phyloP scores from a whole-genome alignment of 2,888 invertebrate species.

The Trichopria drosophilae region DNA sequence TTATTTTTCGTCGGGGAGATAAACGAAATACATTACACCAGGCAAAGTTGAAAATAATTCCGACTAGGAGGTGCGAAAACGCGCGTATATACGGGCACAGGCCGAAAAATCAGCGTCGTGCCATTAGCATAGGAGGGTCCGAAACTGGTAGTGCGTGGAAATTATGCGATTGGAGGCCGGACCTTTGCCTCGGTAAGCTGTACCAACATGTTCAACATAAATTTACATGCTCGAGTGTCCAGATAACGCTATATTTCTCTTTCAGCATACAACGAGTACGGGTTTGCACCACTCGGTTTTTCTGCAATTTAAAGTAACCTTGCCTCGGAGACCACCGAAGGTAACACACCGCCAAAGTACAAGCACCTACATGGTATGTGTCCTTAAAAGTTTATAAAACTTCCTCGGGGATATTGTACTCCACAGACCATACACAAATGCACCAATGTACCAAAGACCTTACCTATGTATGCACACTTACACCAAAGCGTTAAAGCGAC shows the following conservation, averaged over 20 bases:
- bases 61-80: too few relatives aligned
- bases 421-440: too few relatives aligned
- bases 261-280: slow-evolving; percentile 33
- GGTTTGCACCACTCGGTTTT: slow-evolving; percentile 35
- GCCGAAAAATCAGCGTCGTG: slow-evolving; percentile 11
- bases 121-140: slow-evolving; percentile 13
- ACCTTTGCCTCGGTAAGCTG: slow-evolving; percentile 33
- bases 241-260: slow-evolving; percentile 35
- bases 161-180: slow-evolving; percentile 35
- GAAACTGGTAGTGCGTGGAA: slow-evolving; percentile 1
- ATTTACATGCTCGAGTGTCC: slow-evolving; percentile 38
- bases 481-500: too few relatives aligned
- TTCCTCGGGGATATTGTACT: slow-evolving; percentile 7
- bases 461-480: too few relatives aligned
- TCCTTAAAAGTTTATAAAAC: slow-evolving; percentile 13
- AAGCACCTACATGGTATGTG: slow-evolving; percentile 2
- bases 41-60: too few relatives aligned
- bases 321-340: slow-evolving; percentile 33
- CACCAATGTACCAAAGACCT: too few relatives aligned
- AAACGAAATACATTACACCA: too few relatives aligned
- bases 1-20: too few relatives aligned
- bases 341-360: too few relatives aligned
- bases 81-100: too few relatives aligned
- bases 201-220: slow-evolving; percentile 37
- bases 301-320: slow-evolving; percentile 39